phyloP scores from a whole-genome alignment of 2,113 vertebrate genomes.

The Lampris incognitus region DNA sequence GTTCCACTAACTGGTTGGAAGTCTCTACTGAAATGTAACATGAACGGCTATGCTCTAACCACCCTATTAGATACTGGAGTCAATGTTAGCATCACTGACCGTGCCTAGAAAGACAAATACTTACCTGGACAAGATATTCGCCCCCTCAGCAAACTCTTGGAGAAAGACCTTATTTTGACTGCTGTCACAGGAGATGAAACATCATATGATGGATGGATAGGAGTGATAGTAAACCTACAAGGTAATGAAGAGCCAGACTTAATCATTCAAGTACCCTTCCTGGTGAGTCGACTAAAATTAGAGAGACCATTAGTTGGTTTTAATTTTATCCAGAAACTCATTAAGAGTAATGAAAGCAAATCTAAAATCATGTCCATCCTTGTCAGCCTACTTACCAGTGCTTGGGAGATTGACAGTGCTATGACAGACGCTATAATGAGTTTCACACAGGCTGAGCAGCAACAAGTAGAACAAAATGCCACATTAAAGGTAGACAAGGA shows the following conservation, averaged over 20 bases:
- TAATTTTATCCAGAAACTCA: neutral
- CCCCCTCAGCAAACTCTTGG: neutral
- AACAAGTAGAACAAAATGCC: neutral
- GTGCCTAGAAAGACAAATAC: neutral
- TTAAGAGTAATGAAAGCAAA: neutral
- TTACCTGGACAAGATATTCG: neutral
- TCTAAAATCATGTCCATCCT: neutral
- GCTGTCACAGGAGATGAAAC: constrained; percentile 7
- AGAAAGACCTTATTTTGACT: neutral
- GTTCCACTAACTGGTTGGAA: neutral
- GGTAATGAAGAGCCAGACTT: neutral
- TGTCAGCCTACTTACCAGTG: neutral
- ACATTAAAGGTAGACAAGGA: neutral
- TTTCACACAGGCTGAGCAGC: neutral
- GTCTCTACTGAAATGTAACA: neutral
- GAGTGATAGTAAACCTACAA: neutral
- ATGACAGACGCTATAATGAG: neutral
- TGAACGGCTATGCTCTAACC: neutral
- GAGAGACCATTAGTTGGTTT: constrained; percentile 9
- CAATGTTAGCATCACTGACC: neutral
- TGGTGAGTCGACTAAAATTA: neutral
- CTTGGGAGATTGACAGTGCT: neutral
- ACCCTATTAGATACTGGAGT: neutral
- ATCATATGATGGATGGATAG: neutral
- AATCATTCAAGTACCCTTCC: neutral